These are phyloP conservation scores for Conistra vaccinii DNA, from an alignment of 2,888 invertebrate species.

Conservation along the genomic window DNA sequence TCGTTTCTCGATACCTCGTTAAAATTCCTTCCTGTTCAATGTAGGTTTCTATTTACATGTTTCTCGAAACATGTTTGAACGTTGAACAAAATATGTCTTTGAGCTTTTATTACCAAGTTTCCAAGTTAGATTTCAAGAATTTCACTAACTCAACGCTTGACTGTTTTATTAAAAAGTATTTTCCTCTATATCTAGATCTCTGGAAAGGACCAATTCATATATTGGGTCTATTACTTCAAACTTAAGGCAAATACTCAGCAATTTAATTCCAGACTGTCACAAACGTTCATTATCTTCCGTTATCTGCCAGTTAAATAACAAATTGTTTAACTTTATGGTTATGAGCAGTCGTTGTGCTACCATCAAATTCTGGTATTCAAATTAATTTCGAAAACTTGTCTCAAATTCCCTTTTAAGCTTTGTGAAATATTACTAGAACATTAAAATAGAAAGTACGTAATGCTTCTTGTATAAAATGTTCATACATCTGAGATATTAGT, in stretches of 20 bases:
- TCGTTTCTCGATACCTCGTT: not conserved
- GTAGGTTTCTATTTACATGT: not conserved
- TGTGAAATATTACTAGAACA: constrained; percentile 35
- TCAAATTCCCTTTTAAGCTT: constrained; percentile 33
- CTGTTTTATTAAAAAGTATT: not conserved
- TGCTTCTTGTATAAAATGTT: constrained; percentile 2
- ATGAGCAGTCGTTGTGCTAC: constrained; percentile 40
- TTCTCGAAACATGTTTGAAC: not conserved
- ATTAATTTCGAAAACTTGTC: constrained; percentile 48
- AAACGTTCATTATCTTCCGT: constrained; percentile 46
- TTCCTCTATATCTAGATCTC: not conserved
- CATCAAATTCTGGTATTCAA: constrained; percentile 49
- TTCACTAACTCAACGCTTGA: not conserved
- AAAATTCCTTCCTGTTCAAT: constrained; percentile 1
- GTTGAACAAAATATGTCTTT: not conserved
- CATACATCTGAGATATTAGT: constrained; percentile 7
- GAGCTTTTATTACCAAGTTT: not conserved
- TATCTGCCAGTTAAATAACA: constrained; percentile 55
- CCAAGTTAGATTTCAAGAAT: not conserved
- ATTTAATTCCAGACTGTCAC: constrained; percentile 43
- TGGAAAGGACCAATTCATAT: constrained; percentile 6
- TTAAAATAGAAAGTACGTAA: constrained; percentile 19
- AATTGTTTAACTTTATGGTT: constrained; percentile 62
- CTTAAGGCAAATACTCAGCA: constrained; percentile 21
- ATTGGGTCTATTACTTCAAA: constrained; percentile 32